Evolutionary conservation across 2,797 vertebrate genomes (phyloP), one percentile per base, ranked within the genome.

Genomic region (Anableps anableps): DNA sequence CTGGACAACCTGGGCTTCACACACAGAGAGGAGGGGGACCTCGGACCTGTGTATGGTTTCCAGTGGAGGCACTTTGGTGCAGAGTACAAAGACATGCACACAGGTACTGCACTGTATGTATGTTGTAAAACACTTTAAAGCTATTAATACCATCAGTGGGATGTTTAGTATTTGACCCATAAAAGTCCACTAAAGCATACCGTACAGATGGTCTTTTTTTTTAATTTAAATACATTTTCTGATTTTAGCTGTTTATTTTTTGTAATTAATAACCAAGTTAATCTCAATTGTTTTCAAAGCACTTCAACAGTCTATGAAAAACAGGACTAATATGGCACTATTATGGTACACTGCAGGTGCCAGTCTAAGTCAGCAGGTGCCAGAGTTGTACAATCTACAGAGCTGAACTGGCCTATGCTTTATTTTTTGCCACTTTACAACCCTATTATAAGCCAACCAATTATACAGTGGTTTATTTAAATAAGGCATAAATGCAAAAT

Each of bases 31-130:
- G 98, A 99, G 89, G 98, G 99, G 2, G 99, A 99, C 89, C 94
- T 99, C 76, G 99, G 98, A 11, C 99, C 99, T 0, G 96, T 99
- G 41, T 99, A 99, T 80, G 99, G 99, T 48, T 99, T 99, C 93
- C 99, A 99, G 85, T 99, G 99, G 98, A 96, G 99, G 86, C 98
- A 99, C 90, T 99, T 96, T 93, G 99, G 99, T 77, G 98, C 98
- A 1, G 97, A 99, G 76, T 99, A 99, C 94, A 97, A 95, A 91
- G 91, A 98, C 92, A 97, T 97, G 97, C 94, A 97, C 50, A 91
- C 97, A 95, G 98, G 98, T 99, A 92, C 7, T 36, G 34, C 4
- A 19, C 7, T 21, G 26, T 14, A 26, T 17, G 19, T 21, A 50
- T 16, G 48, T 70, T 66, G 9, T 36, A 34, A 34, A 34, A 62